Evolutionary conservation across 92 coral and sea anemone genomes (phyloP), one percentile per base, ranked within the genome.

Genomic region (Phymanthus crucifer): DNA sequence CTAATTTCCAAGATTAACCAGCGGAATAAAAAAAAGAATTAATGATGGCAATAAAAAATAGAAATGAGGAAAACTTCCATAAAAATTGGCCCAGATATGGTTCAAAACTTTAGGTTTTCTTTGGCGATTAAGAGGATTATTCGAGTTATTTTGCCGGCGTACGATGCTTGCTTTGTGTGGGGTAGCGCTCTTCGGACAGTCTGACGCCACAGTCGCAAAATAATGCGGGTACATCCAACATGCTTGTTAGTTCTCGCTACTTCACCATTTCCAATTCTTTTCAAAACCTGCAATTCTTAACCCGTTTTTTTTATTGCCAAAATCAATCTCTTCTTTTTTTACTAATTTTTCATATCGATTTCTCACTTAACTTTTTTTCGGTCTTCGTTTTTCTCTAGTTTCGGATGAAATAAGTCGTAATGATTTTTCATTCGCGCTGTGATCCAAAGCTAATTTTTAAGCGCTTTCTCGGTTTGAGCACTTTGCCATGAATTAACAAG

Each of bases 151-250:
- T 57, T 33, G 66, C 32, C 32, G 67, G 70, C 47, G 46, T 50
- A 76, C 66, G 21, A 32, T 76, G 71, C 35, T 56, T 57, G 64
- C 80, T 12, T 76, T 76, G 80, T 76, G 80, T 76, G 80, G 80
- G 80, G 80, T 76, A 76, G 27, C 47, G 21, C 32, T 32, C 8
- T 32, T 76, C 50, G 80, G 80, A 76, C 80, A 76, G 45, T 31
- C 71, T 31, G 80, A 54, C 80, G 80, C 80, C 80, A 76, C 50
- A 21, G 78, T 34, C 43, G 68, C 36, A 61, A 61, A 61, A 61
- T 19, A 72, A 34, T 57, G 33, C 80, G 70, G 67, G 80, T 76
- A 76, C 71, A 61, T 61, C 68, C 34, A 11, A 61, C 48, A 43
- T 6, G 68, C 17, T 61, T 29, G 29, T 61, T 61, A 61, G 35